phyloP scores from a whole-genome alignment of 2,113 vertebrate species.

The Craseonycteris thonglongyai region DNA sequence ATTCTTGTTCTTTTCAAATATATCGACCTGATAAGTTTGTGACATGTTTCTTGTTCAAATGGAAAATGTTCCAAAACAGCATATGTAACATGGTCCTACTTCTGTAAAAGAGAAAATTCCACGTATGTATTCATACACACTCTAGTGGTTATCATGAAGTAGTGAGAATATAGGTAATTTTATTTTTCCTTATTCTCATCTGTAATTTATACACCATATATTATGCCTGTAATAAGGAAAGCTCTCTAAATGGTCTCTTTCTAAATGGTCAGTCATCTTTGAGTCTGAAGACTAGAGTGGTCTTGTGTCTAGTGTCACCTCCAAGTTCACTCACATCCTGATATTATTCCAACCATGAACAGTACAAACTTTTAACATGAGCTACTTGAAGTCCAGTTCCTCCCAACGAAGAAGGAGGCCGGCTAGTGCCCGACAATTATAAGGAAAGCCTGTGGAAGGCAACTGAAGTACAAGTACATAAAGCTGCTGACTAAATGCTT shows the following conservation, averaged over 20 bases:
- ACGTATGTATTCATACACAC: neutral
- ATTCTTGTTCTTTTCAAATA: neutral
- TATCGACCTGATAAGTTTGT: neutral
- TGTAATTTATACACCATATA: neutral
- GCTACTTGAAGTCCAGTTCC: neutral
- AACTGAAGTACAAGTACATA: neutral
- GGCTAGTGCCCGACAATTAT: fast-evolving
- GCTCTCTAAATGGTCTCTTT: neutral
- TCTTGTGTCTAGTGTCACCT: neutral
- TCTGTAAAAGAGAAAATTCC: neutral
- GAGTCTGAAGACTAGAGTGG: neutral
- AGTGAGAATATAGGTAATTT: neutral
- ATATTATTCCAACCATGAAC: neutral
- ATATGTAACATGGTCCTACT: neutral
- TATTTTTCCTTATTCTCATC: neutral
- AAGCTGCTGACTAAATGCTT: neutral
- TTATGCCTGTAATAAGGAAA: neutral
- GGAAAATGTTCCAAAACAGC: neutral
- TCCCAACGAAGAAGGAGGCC: neutral
- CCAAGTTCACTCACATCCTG: neutral
- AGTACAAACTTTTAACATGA: neutral
- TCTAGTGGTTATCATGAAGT: neutral
- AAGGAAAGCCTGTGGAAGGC: neutral
- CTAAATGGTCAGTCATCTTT: fast-evolving
- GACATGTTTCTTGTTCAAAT: fast-evolving